Evolutionary conservation across 2,113 vertebrate species (phyloP), one percentile per base, ranked within the genome.

Genomic region (Labrus mixtus): DNA sequence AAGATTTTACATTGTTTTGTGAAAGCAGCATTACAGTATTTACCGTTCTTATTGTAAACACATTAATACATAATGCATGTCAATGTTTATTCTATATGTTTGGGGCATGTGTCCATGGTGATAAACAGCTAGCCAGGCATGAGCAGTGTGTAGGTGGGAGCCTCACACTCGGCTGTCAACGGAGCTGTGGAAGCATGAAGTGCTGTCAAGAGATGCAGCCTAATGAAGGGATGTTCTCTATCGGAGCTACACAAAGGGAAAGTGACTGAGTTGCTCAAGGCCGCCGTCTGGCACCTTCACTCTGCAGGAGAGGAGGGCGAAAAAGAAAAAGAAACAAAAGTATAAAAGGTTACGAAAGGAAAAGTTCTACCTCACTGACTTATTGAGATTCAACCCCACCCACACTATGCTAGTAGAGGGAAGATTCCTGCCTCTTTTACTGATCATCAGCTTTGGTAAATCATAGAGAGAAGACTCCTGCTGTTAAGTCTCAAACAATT

Each of bases 201-300:
- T n/a, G 59, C 87, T 92, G 92, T 91, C 92, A 90, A 43, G 70
- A 78, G 83, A 68, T 76, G 73, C 81, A 63, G 67, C 82, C 86
- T 92, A 93, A 93, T 89, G 90, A 93, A 92, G 84, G 80, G 68
- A 87, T 83, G 75, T 72, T 62, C 73, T 86, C 76, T 83, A 29
- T 69, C 77, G 57, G 50, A 75, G 81, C 73, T 79, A 73, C 87
- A 87, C 85, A 87, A 88, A 86, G 64, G 56, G 68, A 80, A 57
- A 63, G 74, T 84, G 89, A 85, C 50, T 85, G 84, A 88, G 85
- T 84, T 17, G 78, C 69, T 85, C 88, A 87, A 90, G 81, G 85
- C 81, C 71, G 73, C 79, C 25, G 83, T 87, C 90, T 90, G 81
- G 87, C 89, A 89, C 71, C 68, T 67, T 75, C 69, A 76, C 48